Conservation (phyloP, 2,888 invertebrate genomes). For the Hypsopygia costalis region DNA sequence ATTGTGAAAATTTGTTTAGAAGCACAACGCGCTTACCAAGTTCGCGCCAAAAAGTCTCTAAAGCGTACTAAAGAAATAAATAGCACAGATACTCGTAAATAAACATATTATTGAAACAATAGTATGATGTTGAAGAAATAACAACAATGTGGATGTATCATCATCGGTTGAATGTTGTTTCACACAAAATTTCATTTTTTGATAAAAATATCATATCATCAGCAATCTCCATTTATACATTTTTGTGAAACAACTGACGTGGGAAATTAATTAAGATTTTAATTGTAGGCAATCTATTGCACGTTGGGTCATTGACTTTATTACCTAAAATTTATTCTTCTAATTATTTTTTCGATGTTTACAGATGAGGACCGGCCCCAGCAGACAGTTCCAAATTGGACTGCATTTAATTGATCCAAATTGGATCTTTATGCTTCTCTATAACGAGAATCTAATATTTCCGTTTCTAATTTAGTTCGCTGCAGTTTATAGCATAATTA, state of each 20-base stretch:
- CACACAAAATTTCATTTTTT: too few relatives aligned
- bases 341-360: slow-evolving; percentile 2
- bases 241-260: background rate
- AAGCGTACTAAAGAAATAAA: too few relatives aligned
- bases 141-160: too few relatives aligned
- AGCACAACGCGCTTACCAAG: too few relatives aligned
- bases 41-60: too few relatives aligned
- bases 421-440: slow-evolving; percentile 14
- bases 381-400: slow-evolving; percentile 4
- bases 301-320: background rate
- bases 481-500: background rate
- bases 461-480: slow-evolving; percentile 5
- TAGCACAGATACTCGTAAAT: too few relatives aligned
- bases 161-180: too few relatives aligned
- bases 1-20: too few relatives aligned
- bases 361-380: background rate
- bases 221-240: background rate
- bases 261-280: background rate
- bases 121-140: too few relatives aligned
- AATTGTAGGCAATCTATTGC: background rate
- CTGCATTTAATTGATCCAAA: slow-evolving; percentile 16
- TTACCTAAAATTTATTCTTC: slow-evolving; percentile 1
- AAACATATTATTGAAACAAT: too few relatives aligned
- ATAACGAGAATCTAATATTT: slow-evolving; percentile 9
- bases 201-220: too few relatives aligned